Evolutionary conservation across 2,888 invertebrate genomes (phyloP), one percentile per base, ranked within the genome.

Genomic region (Trichacis sp.): DNA sequence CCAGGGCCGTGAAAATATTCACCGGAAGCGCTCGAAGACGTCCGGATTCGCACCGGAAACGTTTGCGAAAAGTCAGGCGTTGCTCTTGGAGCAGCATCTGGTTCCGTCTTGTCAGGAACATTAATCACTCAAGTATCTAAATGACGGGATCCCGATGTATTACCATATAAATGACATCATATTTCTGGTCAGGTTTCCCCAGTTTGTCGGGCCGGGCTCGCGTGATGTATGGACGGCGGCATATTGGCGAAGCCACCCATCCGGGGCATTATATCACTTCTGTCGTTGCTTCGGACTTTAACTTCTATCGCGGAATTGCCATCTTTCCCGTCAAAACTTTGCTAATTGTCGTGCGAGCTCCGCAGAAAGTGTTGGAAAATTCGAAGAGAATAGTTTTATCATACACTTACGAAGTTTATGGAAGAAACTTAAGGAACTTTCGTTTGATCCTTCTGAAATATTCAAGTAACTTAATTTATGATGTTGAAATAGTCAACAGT

Each of bases 101-200:
- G 79, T 75, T 77, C 73, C 78, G 82, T 80, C 81, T 83, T 82
- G 82, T 83, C 80, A 79, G 71, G 63, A 76, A 78, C 82, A 84
- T 84, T 84, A 84, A 84, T 84, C 84, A 84, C 84, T 79, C 76
- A 80, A 83, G 82, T 84, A 84, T 83, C 84, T 84, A 84, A 84
- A 84, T 84, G 84, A 84, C 83, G 84, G 83, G 84, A 84, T 84
- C 82, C 84, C 84, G 80, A 84, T 84, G 83, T 82, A 84, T 84
- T 84, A 84, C 84, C 84, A 84, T 84, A 84, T 83, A 84, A 84
- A 84, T 84, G 84, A 84, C 84, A 84, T 84, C 84, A 84, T 84
- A 84, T 84, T 84, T 84, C 84, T 84, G 84, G 84, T 84, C 84
- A 84, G 81, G 81, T 81, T 81, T 81, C 81, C 81, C 81, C 79